These are phyloP conservation scores for Lordiphosa andalusiaca DNA, from an alignment of 2,888 invertebrate species.

Conservation along the genomic window DNA sequence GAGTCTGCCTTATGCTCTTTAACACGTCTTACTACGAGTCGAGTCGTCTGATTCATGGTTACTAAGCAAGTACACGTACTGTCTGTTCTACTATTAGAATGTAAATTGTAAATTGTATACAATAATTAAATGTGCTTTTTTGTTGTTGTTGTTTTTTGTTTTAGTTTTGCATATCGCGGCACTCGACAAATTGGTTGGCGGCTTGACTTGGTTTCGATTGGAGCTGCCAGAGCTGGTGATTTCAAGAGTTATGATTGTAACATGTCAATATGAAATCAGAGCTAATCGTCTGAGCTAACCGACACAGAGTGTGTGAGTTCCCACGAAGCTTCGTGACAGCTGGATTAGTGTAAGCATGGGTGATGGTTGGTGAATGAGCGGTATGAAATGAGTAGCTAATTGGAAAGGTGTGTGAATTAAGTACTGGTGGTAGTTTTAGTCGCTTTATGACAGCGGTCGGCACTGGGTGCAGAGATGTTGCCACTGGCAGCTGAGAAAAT, in stretches of 20 bases:
- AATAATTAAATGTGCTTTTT: slow-evolving; percentile 43
- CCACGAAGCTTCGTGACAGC: slow-evolving; percentile 40
- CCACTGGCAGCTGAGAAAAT: too few relatives aligned
- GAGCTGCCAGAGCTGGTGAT: slow-evolving; percentile 17
- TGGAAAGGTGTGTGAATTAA: not conserved
- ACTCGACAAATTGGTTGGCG: slow-evolving; percentile 48
- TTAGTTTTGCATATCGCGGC: slow-evolving; percentile 5
- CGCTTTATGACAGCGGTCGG: too few relatives aligned
- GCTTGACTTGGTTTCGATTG: slow-evolving; percentile 21
- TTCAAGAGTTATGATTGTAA: slow-evolving; percentile 45
- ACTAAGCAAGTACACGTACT: slow-evolving; percentile 1
- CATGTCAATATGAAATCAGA: slow-evolving; percentile 33
- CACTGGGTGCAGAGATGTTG: not conserved
- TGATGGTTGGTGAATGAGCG: not conserved
- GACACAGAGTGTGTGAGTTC: slow-evolving; percentile 22
- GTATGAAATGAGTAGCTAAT: slow-evolving; percentile 1
- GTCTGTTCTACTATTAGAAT: slow-evolving; percentile 28
- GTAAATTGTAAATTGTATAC: slow-evolving; percentile 43
- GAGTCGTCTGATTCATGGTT: slow-evolving; percentile 45
- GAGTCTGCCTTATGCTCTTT: slow-evolving; percentile 36
- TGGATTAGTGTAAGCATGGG: slow-evolving; percentile 9
- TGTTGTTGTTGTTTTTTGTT: not conserved
- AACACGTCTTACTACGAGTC: slow-evolving; percentile 41
- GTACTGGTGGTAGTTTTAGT: not conserved
- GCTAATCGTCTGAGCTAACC: slow-evolving; percentile 17